These are phyloP conservation scores for Nilaparvata lugens DNA, from an alignment of 1,140 invertebrate species.

Conservation along the genomic window DNA sequence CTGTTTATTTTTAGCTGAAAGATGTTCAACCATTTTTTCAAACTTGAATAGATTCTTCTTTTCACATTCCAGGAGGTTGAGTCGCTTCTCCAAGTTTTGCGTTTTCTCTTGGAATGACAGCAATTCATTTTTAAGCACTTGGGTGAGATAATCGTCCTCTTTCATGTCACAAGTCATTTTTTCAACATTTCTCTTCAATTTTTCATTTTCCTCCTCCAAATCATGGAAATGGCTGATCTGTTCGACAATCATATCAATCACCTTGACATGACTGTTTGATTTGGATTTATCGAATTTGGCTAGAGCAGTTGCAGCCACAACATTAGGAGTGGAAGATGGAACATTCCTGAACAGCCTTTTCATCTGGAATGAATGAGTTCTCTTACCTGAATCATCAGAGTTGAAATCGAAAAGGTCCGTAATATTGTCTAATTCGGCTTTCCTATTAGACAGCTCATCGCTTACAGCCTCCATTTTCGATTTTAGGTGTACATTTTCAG, in stretches of 20 bases:
- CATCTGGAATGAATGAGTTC: not conserved
- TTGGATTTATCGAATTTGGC: not conserved
- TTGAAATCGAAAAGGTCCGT: not conserved
- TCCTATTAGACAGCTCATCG: not conserved
- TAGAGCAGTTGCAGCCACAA: not conserved
- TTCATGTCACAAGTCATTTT: not conserved
- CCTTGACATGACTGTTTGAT: not conserved
- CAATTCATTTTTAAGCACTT: not conserved
- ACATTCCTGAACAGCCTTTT: not conserved
- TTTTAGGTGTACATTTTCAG: not conserved
- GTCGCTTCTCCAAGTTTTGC: not conserved
- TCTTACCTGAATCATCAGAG: not conserved
- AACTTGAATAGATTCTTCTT: not conserved
- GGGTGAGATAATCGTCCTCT: not conserved
- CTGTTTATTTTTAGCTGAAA: not conserved
- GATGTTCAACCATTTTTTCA: not conserved
- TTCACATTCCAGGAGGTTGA: not conserved
- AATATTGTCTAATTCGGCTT: not conserved
- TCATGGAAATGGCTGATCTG: not conserved
- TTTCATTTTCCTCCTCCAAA: not conserved
- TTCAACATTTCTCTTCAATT: not conserved
- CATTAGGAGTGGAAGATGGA: not conserved
- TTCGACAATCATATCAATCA: not conserved
- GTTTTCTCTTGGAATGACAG: not conserved
- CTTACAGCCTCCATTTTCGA: not conserved